Conservation (phyloP, 2,888 invertebrate species). For the Lepidocyrtoides sp. region DNA sequence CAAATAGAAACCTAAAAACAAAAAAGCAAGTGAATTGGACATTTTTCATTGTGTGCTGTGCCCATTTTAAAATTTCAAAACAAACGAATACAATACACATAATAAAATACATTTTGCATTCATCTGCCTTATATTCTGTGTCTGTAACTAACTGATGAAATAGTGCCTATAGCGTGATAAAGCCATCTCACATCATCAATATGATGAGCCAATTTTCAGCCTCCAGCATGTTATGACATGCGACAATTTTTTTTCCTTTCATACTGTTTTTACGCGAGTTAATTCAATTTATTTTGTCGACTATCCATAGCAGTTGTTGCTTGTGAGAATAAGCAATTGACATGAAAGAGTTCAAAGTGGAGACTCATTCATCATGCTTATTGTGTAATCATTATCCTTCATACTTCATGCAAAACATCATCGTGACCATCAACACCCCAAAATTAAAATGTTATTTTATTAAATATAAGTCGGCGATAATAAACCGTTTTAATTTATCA, state of each 20-base stretch:
- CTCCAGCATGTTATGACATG: constrained; percentile 25
- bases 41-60: no score
- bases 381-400: constrained; percentile 17
- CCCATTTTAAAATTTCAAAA: no score
- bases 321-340: neutral
- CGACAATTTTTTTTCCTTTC: constrained; percentile 13
- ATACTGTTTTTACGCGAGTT: constrained; percentile 3
- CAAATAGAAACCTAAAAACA: no score
- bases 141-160: no score
- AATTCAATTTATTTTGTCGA: constrained; percentile 8
- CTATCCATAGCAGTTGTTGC: neutral
- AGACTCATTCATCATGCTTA: constrained; percentile 43
- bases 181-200: neutral
- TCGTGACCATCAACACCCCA: neutral
- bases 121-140: no score
- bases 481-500: no score
- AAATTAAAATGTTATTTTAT: constrained; percentile 35
- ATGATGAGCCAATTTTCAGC: neutral
- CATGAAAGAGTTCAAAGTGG: constrained; percentile 3
- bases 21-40: no score
- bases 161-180: no score
- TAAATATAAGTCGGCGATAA: no score
- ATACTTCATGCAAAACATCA: neutral
- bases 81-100: no score
- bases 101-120: no score